phyloP scores from a whole-genome alignment of 2,113 vertebrate species.

The Oncorhynchus clarkii region DNA sequence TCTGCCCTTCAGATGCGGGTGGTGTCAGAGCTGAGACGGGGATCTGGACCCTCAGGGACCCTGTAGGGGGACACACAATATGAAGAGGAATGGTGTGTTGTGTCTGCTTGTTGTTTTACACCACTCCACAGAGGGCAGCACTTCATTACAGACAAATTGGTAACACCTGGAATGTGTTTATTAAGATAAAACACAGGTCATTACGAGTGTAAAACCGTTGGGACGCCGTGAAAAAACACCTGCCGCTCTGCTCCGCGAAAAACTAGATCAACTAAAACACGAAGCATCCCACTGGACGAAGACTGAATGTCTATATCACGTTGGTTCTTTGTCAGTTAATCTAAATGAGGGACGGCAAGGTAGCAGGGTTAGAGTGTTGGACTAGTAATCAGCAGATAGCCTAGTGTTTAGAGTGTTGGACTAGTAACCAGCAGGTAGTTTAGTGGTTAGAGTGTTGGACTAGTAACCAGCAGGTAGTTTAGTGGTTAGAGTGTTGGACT shows the following conservation, averaged over 20 bases:
- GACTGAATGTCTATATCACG: no score
- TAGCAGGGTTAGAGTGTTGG: no score
- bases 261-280: conserved; percentile 28
- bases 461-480: no score
- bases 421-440: no score
- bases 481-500: no score
- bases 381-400: no score
- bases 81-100: no score
- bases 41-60: neutral
- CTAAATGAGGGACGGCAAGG: no score
- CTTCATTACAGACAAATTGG: conserved; percentile 73
- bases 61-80: neutral
- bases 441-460: no score
- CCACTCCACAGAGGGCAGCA: conserved; percentile 61
- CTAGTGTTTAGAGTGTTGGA: no score
- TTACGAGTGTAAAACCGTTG: conserved; percentile 45
- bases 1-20: neutral
- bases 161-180: conserved; percentile 67
- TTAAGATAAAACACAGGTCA: conserved; percentile 54
- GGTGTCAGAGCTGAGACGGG: no score
- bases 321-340: no score
- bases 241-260: neutral
- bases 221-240: conserved; percentile 38
- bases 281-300: neutral
- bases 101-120: conserved; percentile 48